Base-by-base conservation (phyloP, 2,797 vertebrate species). In the Tragopan temminckii region DNA sequence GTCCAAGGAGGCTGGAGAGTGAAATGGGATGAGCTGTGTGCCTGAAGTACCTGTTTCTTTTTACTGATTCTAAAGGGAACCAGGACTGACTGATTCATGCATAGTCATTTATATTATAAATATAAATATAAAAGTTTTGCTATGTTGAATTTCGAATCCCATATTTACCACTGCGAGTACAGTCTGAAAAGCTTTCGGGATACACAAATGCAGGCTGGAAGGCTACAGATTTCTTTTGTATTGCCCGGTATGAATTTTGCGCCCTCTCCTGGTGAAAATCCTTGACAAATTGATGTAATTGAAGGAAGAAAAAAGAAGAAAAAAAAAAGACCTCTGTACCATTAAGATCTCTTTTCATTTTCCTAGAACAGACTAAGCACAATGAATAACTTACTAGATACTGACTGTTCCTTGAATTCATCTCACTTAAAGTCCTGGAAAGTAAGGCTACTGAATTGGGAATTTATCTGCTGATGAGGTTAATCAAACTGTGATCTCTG, bases 181-280 rank as follows among this genome's bases (percentile, higher is more conserved):
- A 61, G 33, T 8, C 43, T 52, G 62, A 62, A 82, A 68, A 77
- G 2, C 2, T 91, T 85, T 83, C 61, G 36, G 62, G 62, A 71
- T 25, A 62, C 68, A 20, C 33, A 83, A 88, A n/a, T 11, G 38
- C 4, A 62, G 20, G 7, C 53, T n/a, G 33, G 15, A 19, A 91
- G 77, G 15, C 17, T 52, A 53, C 0, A 1, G 4, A 5, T 29
- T 59, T 40, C n/a, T 93, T 87, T 69, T 52, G 24, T 66, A 57
- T 24, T 46, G 40, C 24, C 21, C 21, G 17, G 40, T 77, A 57
- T 88, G 81, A 95, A 89, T 93, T 91, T 86, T 97, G 92, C 57
- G 85, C 97, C 97, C 95, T 93, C 96, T 98, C 79, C 97, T 95
- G 96, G 96, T 93, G 94, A 93, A 92, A 76, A 50, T 24, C 13